A percentile compares a stretch with the other conserved stretches of the same genome.
phyloP scores from a whole-genome alignment of 2,888 invertebrate species.

The Drosophila demipolita region DNA sequence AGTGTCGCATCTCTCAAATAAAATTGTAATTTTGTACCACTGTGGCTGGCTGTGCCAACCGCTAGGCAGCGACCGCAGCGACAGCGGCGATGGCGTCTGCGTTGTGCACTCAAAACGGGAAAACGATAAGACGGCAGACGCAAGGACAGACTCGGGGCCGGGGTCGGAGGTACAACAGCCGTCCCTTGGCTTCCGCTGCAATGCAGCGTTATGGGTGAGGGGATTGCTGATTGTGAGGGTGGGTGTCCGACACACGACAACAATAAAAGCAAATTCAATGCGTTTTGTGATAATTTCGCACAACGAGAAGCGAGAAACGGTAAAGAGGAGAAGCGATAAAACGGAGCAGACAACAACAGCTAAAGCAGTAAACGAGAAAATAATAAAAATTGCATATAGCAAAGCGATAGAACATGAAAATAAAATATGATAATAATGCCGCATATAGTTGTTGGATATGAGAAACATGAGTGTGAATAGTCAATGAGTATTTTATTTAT shows the following conservation, averaged over 20 bases:
- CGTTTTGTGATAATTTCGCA: constrained; percentile 75
- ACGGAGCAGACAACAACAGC: constrained; percentile 21
- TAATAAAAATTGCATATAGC: constrained; percentile 69
- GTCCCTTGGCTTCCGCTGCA: constrained; percentile 59
- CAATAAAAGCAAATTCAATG: constrained; percentile 80
- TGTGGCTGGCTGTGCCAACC: constrained; percentile 36
- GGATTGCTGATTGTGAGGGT: constrained; percentile 12
- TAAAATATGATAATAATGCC: constrained; percentile 49
- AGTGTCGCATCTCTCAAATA: background rate
- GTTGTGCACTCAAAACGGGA: constrained; percentile 63
- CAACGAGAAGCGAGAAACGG: constrained; percentile 56
- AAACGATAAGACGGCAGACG: constrained; percentile 70
- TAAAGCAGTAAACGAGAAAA: constrained; percentile 69
- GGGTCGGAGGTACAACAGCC: constrained; percentile 13
- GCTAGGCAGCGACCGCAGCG: constrained; percentile 48
- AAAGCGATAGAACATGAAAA: constrained; percentile 39
- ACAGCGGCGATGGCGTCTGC: constrained; percentile 21
- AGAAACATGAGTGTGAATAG: constrained; percentile 81
- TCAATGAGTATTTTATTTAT: constrained; percentile 66
- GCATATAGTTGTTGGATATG: constrained; percentile 21
- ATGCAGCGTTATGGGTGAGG: constrained; percentile 15
- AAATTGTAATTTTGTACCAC: constrained; percentile 21
- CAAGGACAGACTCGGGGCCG: background rate
- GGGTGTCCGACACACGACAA: constrained; percentile 48
- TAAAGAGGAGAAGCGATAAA: constrained; percentile 45